These are phyloP conservation scores for Glareola pratincola DNA, from an alignment of 2,113 vertebrate genomes.

Conservation along the genomic window DNA sequence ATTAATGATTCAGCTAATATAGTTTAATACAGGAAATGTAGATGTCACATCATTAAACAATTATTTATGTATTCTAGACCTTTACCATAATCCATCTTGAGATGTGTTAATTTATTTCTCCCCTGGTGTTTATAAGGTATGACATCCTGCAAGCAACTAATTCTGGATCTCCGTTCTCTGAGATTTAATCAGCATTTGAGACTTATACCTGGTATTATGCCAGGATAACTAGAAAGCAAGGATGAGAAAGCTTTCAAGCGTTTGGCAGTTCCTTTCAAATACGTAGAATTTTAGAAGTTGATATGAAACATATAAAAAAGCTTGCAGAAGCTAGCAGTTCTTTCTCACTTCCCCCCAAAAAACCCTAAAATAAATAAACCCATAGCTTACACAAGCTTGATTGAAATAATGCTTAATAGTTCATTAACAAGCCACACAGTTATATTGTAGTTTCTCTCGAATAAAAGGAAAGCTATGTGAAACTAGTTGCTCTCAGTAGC, in stretches of 20 bases:
- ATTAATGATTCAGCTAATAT: not conserved
- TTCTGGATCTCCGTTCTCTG: not conserved
- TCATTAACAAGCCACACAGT: not conserved
- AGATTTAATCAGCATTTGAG: conserved; percentile 52
- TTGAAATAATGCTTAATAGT: not conserved
- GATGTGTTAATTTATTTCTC: conserved; percentile 38
- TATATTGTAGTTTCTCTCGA: not conserved
- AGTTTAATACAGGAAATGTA: not conserved
- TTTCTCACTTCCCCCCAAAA: not conserved
- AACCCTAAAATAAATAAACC: not conserved
- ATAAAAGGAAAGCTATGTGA: conserved; percentile 2
- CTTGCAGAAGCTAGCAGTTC: not conserved
- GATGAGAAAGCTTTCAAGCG: conserved; percentile 4
- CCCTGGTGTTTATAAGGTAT: conserved; percentile 34
- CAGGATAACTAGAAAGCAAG: conserved; percentile 7
- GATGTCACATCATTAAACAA: not conserved
- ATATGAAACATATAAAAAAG: not conserved
- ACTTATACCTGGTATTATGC: conserved; percentile 5
- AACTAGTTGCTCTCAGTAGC: not conserved
- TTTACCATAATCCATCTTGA: conserved; percentile 11
- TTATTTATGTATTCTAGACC: conserved; percentile 33
- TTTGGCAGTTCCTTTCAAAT: not conserved
- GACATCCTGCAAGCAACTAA: conserved; percentile 42
- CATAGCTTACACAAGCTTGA: not conserved
- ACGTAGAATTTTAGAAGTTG: not conserved